Percentiles rank a stretch among this genome's conserved stretches.
Evolutionary conservation across 2,888 invertebrate species (phyloP).

Genomic region (Drosophila niveifrons): DNA sequence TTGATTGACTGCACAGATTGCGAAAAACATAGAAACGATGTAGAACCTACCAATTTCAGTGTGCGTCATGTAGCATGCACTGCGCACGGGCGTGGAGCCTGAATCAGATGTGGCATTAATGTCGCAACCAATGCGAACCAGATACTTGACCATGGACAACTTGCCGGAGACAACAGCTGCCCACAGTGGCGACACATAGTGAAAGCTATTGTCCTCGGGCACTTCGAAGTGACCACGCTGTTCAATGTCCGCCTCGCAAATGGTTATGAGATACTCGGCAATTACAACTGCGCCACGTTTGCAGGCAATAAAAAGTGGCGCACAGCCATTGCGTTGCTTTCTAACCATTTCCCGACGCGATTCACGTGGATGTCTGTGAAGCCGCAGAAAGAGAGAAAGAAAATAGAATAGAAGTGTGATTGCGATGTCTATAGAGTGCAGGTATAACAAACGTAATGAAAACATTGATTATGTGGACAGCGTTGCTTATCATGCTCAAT

Average conservation of each 20-base stretch:
- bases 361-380: slow-evolving; percentile 86
- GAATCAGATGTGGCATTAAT: slow-evolving; percentile 95
- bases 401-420: slow-evolving; percentile 21
- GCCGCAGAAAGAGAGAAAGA: slow-evolving; percentile 1
- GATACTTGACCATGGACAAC: slow-evolving; percentile 90
- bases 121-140: slow-evolving; percentile 91
- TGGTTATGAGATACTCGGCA: slow-evolving; percentile 93
- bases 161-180: slow-evolving; percentile 95
- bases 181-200: slow-evolving; percentile 96
- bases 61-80: slow-evolving; percentile 97
- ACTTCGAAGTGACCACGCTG: slow-evolving; percentile 94
- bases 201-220: slow-evolving; percentile 90
- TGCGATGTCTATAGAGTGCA: slow-evolving; percentile 1
- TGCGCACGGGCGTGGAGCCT: slow-evolving; percentile 95
- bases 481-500: slow-evolving; percentile 37
- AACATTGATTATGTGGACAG: slow-evolving; percentile 39
- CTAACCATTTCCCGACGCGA: slow-evolving; percentile 89
- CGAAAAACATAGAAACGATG: neutral
- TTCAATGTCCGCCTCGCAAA: slow-evolving; percentile 94
- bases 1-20: neutral
- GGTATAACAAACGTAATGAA: slow-evolving; percentile 9
- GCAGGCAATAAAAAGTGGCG: slow-evolving; percentile 89
- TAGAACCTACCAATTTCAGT: slow-evolving; percentile 87
- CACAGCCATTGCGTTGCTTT: slow-evolving; percentile 90
- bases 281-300: slow-evolving; percentile 92